phyloP scores from a whole-genome alignment of 2,888 invertebrate species.

The Baronia brevicornis region DNA sequence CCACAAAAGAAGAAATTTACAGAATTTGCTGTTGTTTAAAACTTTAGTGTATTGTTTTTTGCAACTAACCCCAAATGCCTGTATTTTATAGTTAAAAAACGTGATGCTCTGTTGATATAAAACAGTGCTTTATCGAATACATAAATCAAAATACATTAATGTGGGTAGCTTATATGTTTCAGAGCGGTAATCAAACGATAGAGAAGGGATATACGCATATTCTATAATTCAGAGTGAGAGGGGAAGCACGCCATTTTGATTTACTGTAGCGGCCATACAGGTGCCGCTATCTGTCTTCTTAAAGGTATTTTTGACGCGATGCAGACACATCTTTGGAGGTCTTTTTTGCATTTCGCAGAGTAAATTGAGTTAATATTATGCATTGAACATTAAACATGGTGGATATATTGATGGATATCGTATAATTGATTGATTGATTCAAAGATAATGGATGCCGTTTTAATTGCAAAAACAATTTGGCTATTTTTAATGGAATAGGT shows the following conservation, averaged over 20 bases:
- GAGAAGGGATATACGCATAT: conserved; percentile 23
- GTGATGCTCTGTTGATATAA: too few relatives aligned
- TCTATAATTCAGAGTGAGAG: conserved; percentile 22
- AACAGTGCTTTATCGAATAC: conserved; percentile 32
- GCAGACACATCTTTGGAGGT: conserved; percentile 17
- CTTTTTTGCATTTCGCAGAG: not conserved
- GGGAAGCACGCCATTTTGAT: conserved; percentile 42
- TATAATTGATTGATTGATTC: too few relatives aligned
- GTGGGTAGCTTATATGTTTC: conserved; percentile 36
- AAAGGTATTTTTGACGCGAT: conserved; percentile 29
- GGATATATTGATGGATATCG: too few relatives aligned
- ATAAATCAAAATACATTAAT: conserved; percentile 51
- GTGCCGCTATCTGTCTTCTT: conserved; percentile 44
- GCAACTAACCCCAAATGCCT: too few relatives aligned
- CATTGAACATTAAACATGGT: not conserved
- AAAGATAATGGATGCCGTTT: too few relatives aligned
- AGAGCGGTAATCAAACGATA: conserved; percentile 34
- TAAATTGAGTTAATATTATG: not conserved
- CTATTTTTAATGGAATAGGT: too few relatives aligned
- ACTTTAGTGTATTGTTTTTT: too few relatives aligned
- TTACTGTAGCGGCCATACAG: conserved; percentile 34
- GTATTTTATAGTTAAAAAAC: too few relatives aligned
- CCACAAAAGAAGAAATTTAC: too few relatives aligned
- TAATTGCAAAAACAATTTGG: too few relatives aligned
- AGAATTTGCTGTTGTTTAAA: too few relatives aligned